Evolutionary conservation across 2,797 vertebrate genomes (phyloP).

Genomic region (Lateolabrax maculatus): DNA sequence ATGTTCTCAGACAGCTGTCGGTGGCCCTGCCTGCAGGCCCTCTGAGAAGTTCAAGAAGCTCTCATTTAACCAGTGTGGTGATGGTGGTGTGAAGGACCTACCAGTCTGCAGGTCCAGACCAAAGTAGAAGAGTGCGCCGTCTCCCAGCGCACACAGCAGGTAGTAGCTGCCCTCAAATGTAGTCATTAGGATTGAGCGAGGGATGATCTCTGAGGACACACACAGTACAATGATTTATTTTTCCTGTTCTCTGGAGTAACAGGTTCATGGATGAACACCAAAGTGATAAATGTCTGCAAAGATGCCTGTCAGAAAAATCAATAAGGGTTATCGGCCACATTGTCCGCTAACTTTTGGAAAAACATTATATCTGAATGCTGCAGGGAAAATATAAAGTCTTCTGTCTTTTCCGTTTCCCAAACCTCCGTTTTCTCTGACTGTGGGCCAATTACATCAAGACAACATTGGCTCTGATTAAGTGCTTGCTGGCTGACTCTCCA

Average conservation of each 20-base stretch:
- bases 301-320: constrained; percentile 61
- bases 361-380: constrained; percentile 26
- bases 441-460: constrained; percentile 35
- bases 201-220: constrained; percentile 93
- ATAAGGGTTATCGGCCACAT: constrained; percentile 27
- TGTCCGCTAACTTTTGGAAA: constrained; percentile 24
- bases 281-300: constrained; percentile 56
- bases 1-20: constrained; percentile 25
- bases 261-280: constrained; percentile 42
- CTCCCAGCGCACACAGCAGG: constrained; percentile 96
- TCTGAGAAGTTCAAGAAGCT: constrained; percentile 18
- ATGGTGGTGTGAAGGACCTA: constrained; percentile 62
- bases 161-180: constrained; percentile 99
- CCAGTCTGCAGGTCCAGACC: constrained; percentile 96
- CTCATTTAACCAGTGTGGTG: not conserved
- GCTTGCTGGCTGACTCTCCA: not conserved
- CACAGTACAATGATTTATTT: constrained; percentile 60
- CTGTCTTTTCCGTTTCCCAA: constrained; percentile 39
- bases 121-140: constrained; percentile 98
- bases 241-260: constrained; percentile 22
- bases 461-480: constrained; percentile 39
- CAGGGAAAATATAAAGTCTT: constrained; percentile 41
- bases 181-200: constrained; percentile 99
- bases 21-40: constrained; percentile 7
- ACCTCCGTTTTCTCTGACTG: constrained; percentile 35